Percentiles rank a stretch among this genome's conserved stretches.
Evolutionary conservation across 2,888 invertebrate species (phyloP).

Genomic region (Suillia variegata): DNA sequence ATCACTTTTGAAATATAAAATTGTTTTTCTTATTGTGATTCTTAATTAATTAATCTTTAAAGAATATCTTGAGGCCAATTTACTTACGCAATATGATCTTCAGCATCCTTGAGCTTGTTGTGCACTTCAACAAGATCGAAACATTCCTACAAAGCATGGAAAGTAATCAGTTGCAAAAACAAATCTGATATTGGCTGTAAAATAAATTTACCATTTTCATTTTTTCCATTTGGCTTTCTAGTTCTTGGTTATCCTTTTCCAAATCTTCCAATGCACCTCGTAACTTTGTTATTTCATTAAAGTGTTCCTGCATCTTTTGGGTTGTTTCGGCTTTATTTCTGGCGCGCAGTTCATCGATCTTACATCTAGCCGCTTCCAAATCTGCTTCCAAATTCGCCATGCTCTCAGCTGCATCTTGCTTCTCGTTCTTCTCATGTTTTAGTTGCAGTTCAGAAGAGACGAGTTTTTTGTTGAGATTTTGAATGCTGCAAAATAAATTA

Average conservation of each 20-base stretch:
- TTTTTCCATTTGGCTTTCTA: slow-evolving; percentile 18
- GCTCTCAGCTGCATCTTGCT: slow-evolving; percentile 20
- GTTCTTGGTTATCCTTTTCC: slow-evolving; percentile 18
- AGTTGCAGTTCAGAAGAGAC: slow-evolving; percentile 21
- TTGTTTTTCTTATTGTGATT: no score
- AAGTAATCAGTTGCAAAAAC: no score
- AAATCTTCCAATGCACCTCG: slow-evolving; percentile 15
- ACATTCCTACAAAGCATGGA: slow-evolving; percentile 22
- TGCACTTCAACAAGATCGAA: slow-evolving; percentile 4
- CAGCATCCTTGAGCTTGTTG: slow-evolving; percentile 17
- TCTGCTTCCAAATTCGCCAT: slow-evolving; percentile 29
- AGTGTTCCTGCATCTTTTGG: slow-evolving; percentile 11
- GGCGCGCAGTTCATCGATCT: slow-evolving; percentile 22
- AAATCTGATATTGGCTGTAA: no score
- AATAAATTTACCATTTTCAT: slow-evolving; percentile 27
- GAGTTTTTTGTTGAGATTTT: slow-evolving; percentile 26
- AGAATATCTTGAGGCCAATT: no score
- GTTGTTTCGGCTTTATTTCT: slow-evolving; percentile 3
- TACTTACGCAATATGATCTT: slow-evolving; percentile 23
- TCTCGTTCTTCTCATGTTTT: slow-evolving; percentile 24
- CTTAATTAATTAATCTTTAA: no score
- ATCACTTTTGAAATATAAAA: no score
- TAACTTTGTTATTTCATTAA: slow-evolving; percentile 23
- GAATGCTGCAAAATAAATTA: slow-evolving; percentile 16
- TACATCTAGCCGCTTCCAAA: slow-evolving; percentile 15